Evolutionary conservation across 2,888 invertebrate species (phyloP), one percentile per base, ranked within the genome.

Genomic region (Balanococcus diminutus): DNA sequence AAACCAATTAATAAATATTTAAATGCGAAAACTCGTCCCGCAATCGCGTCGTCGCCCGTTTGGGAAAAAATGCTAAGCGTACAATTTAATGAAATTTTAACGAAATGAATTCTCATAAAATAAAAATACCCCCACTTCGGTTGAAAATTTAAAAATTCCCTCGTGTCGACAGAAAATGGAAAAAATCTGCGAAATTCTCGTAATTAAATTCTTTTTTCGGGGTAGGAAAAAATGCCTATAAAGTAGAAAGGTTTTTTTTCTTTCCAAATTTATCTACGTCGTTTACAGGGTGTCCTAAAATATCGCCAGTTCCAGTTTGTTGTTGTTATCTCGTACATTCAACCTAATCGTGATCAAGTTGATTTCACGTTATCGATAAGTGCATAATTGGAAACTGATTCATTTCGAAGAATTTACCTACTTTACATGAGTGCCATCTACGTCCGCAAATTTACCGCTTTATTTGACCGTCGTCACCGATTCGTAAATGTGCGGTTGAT

Each of bases 1-100:
- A 75, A 75, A 31, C 75, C 75, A 75, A 75, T 75, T 75, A 75
- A 75, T 75, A 75, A 75, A 75, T 75, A 75, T 75, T 75, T 75
- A 75, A 75, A 75, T 75, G 61, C 61, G 28, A 67, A 67, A 67
- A 75, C 75, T 32, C 32, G 32, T 75, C 32, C 67, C 75, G 32
- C 75, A 75, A 75, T 32, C 75, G 32, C 16, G n/a, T 75, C 75
- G 31, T 75, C 32, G 14, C 61, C 19, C 28, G 67, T 14, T 19
- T 61, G 25, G 2, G 36, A 75, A 22, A 67, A 67, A 51, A 51
- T 19, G 11, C 28, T 16, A 28, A 31, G 32, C n/a, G 32, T 14
- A 31, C n/a, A 32, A 19, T 75, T 32, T 75, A 75, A 75, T 75
- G 75, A 75, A 75, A 75, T 32, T 75, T 75, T 32, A 16, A 75